Base-by-base conservation (phyloP, 2,797 vertebrate species). In the Leptatherina wallacei region DNA sequence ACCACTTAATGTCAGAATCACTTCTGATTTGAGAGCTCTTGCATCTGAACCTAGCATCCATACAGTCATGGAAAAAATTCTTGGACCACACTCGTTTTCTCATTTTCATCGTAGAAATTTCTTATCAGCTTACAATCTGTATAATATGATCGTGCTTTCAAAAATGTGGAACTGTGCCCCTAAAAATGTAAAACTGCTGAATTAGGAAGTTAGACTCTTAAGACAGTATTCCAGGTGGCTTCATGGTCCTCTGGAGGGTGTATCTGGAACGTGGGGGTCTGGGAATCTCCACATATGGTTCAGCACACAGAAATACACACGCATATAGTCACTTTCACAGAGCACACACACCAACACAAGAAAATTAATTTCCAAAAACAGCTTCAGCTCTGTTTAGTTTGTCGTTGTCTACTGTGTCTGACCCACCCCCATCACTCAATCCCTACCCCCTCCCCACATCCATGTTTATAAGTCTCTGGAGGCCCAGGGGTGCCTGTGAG, bases 381-480 rank as follows among this genome's bases (percentile, higher is more conserved):
- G n/a, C 57, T 42, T 58, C 59, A 51, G 74, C 40, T 72, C 54
- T 2, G 38, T 66, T 55, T 32, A 64, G 57, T 32, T 51, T 63
- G 58, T 59, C n/a, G 9, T 85, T 66, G 71, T 57, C 54, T 56
- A 8, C 61, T 33, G 13, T 65, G 29, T n/a, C 30, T 30, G 42
- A 30, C 55, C 24, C n/a, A 12, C 10, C 54, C 36, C 36, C 61
- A 27, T 71, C 65, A 58, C 62, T 73, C 51, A 52, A 14, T 61
- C 63, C 47, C 47, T 73, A 47, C 85, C 74, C 75, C 78, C 69
- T 77, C 77, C 69, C 64, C 66, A 81, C 71, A 61, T 82, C 78
- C 73, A 82, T 83, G 73, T 90, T 90, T 89, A 78, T 78, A 84
- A 54, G 83, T 85, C 82, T 70, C 85, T 36, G 14, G 88, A 68